Conservation (phyloP, 2,888 invertebrate species). For the Patella caerulea region DNA sequence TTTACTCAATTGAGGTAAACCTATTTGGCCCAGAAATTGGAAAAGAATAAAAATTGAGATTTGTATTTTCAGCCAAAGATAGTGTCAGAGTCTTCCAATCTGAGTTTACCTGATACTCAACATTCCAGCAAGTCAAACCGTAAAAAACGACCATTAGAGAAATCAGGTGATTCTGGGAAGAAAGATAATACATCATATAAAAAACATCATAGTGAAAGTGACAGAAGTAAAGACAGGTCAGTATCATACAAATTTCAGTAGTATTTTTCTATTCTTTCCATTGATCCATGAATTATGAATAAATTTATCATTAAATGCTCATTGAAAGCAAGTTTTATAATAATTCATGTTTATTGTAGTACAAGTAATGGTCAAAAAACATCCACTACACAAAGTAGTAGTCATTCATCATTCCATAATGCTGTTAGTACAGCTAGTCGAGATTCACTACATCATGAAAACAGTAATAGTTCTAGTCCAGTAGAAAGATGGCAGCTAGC, state of each 20-base stretch:
- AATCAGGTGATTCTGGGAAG: slow-evolving; percentile 16
- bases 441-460: slow-evolving; percentile 35
- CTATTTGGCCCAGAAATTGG: no score
- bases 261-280: no score
- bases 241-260: no score
- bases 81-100: no score
- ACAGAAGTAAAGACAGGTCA: slow-evolving; percentile 18
- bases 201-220: slow-evolving; percentile 15
- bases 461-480: slow-evolving; percentile 45
- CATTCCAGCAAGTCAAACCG: slow-evolving; percentile 6
- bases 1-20: no score
- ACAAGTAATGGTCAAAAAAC: slow-evolving; percentile 42
- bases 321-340: background rate
- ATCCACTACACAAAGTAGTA: slow-evolving; percentile 23
- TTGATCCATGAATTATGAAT: no score
- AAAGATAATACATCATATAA: slow-evolving; percentile 23
- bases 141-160: slow-evolving; percentile 20
- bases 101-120: no score
- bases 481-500: slow-evolving; percentile 61
- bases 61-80: no score
- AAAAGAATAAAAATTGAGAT: no score
- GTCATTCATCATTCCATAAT: slow-evolving; percentile 44
- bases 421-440: slow-evolving; percentile 36
- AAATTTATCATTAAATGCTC: no score
- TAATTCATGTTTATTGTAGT: slow-evolving; percentile 32